Evolutionary conservation across 2,797 vertebrate species (phyloP), one percentile per base, ranked within the genome.

Genomic region (Podarcis lilfordi): DNA sequence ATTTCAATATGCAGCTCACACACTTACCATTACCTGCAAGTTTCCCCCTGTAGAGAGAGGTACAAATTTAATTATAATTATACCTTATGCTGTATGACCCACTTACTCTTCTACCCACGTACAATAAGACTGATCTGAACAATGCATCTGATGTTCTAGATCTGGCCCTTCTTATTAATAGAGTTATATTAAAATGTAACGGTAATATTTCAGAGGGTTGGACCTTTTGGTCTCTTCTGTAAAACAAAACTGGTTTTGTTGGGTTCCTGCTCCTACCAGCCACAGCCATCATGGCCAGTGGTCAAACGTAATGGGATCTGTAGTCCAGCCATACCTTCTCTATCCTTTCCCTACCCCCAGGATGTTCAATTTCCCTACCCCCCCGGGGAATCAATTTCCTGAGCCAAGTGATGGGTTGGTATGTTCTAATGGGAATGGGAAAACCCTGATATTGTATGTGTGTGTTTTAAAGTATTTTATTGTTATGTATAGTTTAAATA

Each of bases 51-150:
- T 55, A 55, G 0, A 0, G 88, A 77, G 76, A 91, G 81, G 85
- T 93, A 86, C 86, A 90, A 91, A 74, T 61, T 66, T 88, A 19
- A 40, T 77, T 91, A 27, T 10, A 86, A 82, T 45, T 71, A 91
- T 87, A 27, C 85, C 45, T 92, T 82, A 88, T 1, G 25, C 29
- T 27, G 86, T 64, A 64, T 64, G 66, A 55, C 88, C 40, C 66
- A 92, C 74, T 59, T 43, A 17, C 74, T 91, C 55, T 68, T 82
- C 40, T 94, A 59, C 43, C 29, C 72, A 35, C 74, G 78, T 74
- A n/a, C 13, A 43, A 19, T 77, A 15, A 66, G 43, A 32, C 3
- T 80, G 32, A 92, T 68, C 66, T 92, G 29, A 83, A 84, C 37
- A 87, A 19, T 29, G 8, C 0, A 0, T 68, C 45, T 93, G 68